phyloP scores from a whole-genome alignment of 2,888 invertebrate genomes.

The Taphrorychus bicolor region DNA sequence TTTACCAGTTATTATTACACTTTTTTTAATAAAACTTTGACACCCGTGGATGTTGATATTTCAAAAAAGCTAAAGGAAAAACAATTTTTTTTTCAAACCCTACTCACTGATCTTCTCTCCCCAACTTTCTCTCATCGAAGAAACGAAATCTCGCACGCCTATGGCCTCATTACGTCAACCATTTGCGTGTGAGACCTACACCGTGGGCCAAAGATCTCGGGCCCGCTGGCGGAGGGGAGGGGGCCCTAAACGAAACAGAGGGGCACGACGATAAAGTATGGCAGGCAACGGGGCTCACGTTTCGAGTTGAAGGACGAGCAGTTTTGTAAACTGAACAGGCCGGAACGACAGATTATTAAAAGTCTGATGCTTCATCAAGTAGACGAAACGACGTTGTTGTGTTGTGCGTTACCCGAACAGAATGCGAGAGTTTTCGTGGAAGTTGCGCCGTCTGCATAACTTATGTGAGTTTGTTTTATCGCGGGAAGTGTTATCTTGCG shows the following conservation, averaged over 20 bases:
- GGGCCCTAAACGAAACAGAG: background rate
- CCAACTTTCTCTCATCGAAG: too few species aligned
- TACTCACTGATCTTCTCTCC: background rate
- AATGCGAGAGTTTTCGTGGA: slow-evolving; percentile 13
- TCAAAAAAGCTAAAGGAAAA: too few species aligned
- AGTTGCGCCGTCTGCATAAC: background rate
- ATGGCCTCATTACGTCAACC: slow-evolving; percentile 1
- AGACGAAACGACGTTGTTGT: background rate
- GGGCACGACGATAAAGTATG: too few species aligned
- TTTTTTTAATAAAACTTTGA: too few species aligned
- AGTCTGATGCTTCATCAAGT: slow-evolving; percentile 10
- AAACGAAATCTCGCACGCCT: too few species aligned
- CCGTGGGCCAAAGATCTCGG: too few species aligned
- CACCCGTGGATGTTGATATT: too few species aligned
- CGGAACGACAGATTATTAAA: slow-evolving; percentile 19
- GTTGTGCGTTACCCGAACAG: background rate
- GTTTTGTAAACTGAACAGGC: slow-evolving; percentile 13
- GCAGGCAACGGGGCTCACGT: slow-evolving; percentile 15
- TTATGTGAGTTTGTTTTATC: background rate
- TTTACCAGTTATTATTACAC: too few species aligned
- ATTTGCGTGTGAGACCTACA: slow-evolving; percentile 4
- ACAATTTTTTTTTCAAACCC: background rate
- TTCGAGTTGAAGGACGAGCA: slow-evolving; percentile 19
- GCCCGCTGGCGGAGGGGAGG: background rate
- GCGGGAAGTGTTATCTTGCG: background rate